Evolutionary conservation across 2,797 vertebrate species (phyloP).

Genomic region (Eulemur albifrons): DNA sequence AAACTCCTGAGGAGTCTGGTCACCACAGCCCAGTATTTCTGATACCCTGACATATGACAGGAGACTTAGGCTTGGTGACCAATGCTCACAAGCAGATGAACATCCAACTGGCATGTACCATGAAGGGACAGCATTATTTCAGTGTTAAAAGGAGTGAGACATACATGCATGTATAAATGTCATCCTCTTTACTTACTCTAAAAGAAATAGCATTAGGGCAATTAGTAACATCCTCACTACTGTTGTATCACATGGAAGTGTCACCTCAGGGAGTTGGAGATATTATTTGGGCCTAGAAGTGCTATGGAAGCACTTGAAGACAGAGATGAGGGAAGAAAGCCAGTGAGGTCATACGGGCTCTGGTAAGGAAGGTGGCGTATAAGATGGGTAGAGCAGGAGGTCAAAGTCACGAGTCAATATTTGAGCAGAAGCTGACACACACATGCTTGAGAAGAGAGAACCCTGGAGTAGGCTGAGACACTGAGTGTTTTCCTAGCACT

Average conservation of each 20-base stretch:
- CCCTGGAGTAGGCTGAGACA: neutral
- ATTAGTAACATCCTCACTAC: neutral
- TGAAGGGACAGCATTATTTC: neutral
- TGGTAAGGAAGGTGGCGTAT: neutral
- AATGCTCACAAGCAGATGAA: neutral
- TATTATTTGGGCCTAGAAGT: neutral
- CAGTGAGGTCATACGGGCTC: neutral
- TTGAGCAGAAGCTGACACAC: neutral
- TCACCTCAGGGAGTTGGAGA: neutral
- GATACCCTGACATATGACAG: neutral
- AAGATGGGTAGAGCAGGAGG: neutral
- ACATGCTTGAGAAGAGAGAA: neutral
- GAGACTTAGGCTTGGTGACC: neutral
- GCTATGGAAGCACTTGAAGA: neutral
- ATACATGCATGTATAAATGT: neutral
- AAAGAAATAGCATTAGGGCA: neutral
- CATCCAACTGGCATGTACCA: neutral
- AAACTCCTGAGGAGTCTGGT: neutral
- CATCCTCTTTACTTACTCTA: neutral
- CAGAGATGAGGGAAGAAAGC: neutral
- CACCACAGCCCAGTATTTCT: neutral
- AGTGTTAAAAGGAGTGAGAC: neutral
- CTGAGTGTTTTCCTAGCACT: neutral
- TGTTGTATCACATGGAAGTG: neutral
- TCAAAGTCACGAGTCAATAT: neutral